Base-by-base conservation (phyloP, 64 coral and sea anemone species). In the Porites lutea region DNA sequence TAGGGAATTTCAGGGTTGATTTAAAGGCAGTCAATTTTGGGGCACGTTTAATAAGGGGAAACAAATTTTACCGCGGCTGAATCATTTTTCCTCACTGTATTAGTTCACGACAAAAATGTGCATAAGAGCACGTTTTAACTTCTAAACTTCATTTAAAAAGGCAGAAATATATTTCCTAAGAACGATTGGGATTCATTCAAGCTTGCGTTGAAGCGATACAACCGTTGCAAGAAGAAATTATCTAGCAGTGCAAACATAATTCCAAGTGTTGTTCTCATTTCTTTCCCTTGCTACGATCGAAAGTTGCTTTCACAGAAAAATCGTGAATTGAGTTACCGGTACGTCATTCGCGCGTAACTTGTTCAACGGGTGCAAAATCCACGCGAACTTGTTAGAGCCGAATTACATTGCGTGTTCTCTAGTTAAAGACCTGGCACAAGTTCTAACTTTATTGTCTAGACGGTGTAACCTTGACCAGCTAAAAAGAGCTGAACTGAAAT, bases 401-500 rank as follows among this genome's bases (percentile, higher is more conserved):
- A 13, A 16, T 65, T 12, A 65, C 62, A 46, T 75, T 50, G 47
- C 45, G 46, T 22, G 52, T 19, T 14, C 18, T 65, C 18, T 16
- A 16, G 62, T 12, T 14, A 65, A 22, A 53, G 23, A 16, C 54
- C 8, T 51, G 12, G 18, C 20, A 20, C 19, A 19, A 9, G 75
- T 57, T 13, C 50, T 16, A 53, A 78, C 21, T 78, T 78, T 78
- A 22, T 10, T 57, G 52, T 78, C 75, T 78, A 78, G 75, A 78
- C 75, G 19, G 11, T 78, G 54, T n/a, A 8, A 8, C 4, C 4
- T 12, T 37, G 13, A 37, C 27, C 19, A 7, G 6, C n/a, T 21
- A 9, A 55, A 37, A 37, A 55, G 16, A 78, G 19, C 18, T 13
- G 75, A 55, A 15, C 16, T 58, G 62, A 65, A 18, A 18, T 16